Percentiles rank a stretch among this genome's conserved stretches.
These are phyloP conservation scores for Cliona cf. orientalis DNA, from an alignment of 37 sponge, comb jelly and placozoan species.

Conservation along the genomic window DNA sequence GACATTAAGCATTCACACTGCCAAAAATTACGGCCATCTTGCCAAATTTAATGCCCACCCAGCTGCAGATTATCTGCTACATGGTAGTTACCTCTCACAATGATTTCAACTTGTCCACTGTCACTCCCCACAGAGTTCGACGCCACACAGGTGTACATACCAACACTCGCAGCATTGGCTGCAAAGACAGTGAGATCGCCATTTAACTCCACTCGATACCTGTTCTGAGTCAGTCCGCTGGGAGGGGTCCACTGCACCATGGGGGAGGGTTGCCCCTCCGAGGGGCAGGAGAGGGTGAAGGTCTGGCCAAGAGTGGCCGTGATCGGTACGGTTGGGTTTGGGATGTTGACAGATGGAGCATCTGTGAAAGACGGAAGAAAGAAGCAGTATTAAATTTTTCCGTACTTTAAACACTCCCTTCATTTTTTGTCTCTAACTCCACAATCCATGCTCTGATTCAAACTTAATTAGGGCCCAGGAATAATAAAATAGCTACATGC, in stretches of 20 bases:
- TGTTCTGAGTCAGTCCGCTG: too few relatives aligned
- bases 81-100: slow-evolving; percentile 44
- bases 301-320: slow-evolving; percentile 13
- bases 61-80: too few relatives aligned
- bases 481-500: too few relatives aligned
- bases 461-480: too few relatives aligned
- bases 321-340: not conserved
- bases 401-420: not conserved
- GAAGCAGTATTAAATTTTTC: not conserved
- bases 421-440: too few relatives aligned
- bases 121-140: slow-evolving; percentile 20
- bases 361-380: slow-evolving; percentile 25
- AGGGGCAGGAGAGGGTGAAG: slow-evolving; percentile 19
- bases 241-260: slow-evolving; percentile 11
- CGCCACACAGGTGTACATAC: slow-evolving; percentile 42
- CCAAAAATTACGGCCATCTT: too few relatives aligned
- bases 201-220: not conserved
- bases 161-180: not conserved
- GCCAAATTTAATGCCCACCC: too few relatives aligned
- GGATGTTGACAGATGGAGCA: slow-evolving; percentile 29
- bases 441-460: too few relatives aligned
- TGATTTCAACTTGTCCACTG: slow-evolving; percentile 6
- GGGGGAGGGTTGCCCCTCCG: slow-evolving; percentile 39
- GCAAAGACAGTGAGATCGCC: slow-evolving; percentile 5
- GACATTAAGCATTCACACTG: too few relatives aligned